phyloP scores from a whole-genome alignment of 2,888 invertebrate genomes.

The Anagyrus pseudococci region DNA sequence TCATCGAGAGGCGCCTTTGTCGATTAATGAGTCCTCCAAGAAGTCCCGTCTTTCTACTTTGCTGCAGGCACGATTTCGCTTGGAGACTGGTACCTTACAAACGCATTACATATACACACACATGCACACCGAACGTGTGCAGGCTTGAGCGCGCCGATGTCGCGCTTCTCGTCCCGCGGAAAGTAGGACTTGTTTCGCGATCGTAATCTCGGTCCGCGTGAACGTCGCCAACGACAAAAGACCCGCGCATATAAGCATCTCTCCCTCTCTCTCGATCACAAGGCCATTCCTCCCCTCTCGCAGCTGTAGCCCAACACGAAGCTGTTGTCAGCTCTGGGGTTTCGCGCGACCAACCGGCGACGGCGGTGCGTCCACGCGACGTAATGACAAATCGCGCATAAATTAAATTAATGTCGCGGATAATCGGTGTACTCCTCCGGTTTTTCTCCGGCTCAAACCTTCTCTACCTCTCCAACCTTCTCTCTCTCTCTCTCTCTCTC shows the following conservation, averaged over 20 bases:
- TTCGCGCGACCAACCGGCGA: background rate
- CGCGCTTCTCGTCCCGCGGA: slow-evolving; percentile 2
- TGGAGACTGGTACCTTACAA: too few relatives aligned
- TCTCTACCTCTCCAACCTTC: slow-evolving; percentile 1
- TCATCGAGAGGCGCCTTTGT: slow-evolving; percentile 10
- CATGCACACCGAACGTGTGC: too few relatives aligned
- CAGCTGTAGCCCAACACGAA: background rate
- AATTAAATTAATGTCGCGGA: slow-evolving; percentile 47
- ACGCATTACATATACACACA: too few relatives aligned
- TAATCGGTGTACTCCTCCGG: too few relatives aligned
- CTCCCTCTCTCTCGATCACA: slow-evolving; percentile 5
- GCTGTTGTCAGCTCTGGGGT: too few relatives aligned
- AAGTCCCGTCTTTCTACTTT: background rate
- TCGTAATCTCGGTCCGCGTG: slow-evolving; percentile 9
- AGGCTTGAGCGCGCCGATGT: background rate
- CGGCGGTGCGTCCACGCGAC: too few relatives aligned
- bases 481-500: too few relatives aligned
- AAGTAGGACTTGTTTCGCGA: slow-evolving; percentile 24
- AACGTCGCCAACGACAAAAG: slow-evolving; percentile 28
- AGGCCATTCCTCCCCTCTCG: slow-evolving; percentile 18
- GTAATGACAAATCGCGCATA: slow-evolving; percentile 54
- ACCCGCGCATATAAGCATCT: background rate
- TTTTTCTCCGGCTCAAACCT: too few relatives aligned
- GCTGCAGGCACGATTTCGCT: too few relatives aligned
- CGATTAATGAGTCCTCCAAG: slow-evolving; percentile 13